A percentile compares a stretch with the other conserved stretches of the same genome.
Evolutionary conservation across 2,113 vertebrate genomes (phyloP).

Genomic region (Alaudala cheleensis): DNA sequence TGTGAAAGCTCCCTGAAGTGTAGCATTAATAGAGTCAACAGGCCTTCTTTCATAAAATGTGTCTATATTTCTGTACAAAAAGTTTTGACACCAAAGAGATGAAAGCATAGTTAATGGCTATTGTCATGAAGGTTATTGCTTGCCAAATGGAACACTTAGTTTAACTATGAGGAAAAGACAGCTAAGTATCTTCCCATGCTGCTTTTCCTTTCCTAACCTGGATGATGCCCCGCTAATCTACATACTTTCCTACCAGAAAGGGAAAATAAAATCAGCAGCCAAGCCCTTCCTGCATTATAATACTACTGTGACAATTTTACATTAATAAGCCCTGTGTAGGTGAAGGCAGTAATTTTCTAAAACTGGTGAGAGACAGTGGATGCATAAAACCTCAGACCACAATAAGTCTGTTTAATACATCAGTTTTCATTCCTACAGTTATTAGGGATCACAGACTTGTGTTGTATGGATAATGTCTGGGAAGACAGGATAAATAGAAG

Average conservation of each 20-base stretch:
- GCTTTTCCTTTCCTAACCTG: background rate
- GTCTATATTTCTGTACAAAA: background rate
- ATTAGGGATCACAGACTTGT: background rate
- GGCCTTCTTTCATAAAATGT: background rate
- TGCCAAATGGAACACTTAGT: background rate
- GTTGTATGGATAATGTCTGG: background rate
- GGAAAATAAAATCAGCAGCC: background rate
- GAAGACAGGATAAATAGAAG: background rate
- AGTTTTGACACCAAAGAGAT: background rate
- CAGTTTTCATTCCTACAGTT: background rate
- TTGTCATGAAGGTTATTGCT: background rate
- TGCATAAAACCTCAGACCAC: background rate
- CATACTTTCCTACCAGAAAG: background rate
- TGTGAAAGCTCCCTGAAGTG: background rate
- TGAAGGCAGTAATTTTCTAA: background rate
- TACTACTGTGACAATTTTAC: background rate
- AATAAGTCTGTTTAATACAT: background rate
- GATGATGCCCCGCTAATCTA: background rate
- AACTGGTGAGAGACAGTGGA: background rate
- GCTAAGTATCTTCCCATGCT: background rate
- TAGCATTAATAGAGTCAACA: background rate
- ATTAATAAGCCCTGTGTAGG: background rate
- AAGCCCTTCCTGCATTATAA: background rate
- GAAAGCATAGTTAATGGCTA: background rate
- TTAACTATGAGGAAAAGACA: background rate